Base-by-base conservation (phyloP, 30 jellyfish, hydroid and myxozoan genomes). In the Cassiopea andromeda region DNA sequence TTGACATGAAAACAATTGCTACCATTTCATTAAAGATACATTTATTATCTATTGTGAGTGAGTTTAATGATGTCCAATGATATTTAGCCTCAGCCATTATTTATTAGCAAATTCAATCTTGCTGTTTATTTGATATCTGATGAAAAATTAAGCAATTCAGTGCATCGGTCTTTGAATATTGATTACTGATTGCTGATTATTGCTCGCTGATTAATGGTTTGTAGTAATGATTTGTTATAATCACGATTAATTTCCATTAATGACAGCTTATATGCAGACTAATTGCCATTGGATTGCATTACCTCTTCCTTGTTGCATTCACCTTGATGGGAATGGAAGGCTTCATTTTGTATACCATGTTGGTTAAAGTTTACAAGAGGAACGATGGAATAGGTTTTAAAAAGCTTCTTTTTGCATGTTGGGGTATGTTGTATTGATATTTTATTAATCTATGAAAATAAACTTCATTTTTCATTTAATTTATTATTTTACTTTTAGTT, bases 271-370 rank as follows among this genome's bases (percentile, higher is more conserved):
- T 84, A 1, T 93, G 98, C 81, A 92, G 93, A 67, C 48, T 78
- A 43, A 93, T 93, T 38, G 98, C 89, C 47, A 91, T 95, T 46
- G 87, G 88, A 7, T 81, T 89, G 49, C 98, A 93, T 76, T 93
- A 93, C 77, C 87, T 93, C 48, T 93, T 93, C 87, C 83, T 93
- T 46, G 98, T 85, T 44, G 93, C 97, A 1, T 93, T 93, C 88
- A 47, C 88, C 1, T 49, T 93, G 19, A 93, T 93, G 98, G 98
- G 96, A 13, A 84, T 88, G 79, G 98, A 93, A 93, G 98, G 98
- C 45, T 59, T 93, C 74, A 97, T 93, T 15, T 83, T 93, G 9
- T 93, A 93, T 72, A 44, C 78, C 73, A 93, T 93, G 98, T 85
- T 93, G 74, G 92, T 93, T 16, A 83, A 81, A 78, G 98, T 93